Base-by-base conservation (phyloP, 2,113 vertebrate species). In the Macrotus californicus region DNA sequence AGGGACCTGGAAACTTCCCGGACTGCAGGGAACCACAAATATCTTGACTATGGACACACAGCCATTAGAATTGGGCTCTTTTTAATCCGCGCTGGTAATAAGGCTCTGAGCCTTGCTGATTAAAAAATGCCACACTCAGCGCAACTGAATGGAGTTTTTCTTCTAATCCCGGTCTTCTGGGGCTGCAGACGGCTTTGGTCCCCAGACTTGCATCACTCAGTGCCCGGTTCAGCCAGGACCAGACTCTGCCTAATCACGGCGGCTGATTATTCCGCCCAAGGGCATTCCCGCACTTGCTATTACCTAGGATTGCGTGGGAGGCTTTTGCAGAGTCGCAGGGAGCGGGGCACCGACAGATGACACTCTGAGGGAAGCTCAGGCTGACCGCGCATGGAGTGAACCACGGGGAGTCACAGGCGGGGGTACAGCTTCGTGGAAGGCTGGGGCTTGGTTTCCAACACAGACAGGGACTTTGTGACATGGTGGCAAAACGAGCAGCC, bases 31-130 rank as follows among this genome's bases (percentile, higher is more conserved):
- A 97, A 96, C 94, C 96, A 97, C 96, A 97, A 82, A 93, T 91
- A 96, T 96, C 96, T 83, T 96, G 93, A 97, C 95, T 89, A 91
- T 96, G 96, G 95, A 93, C 95, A 89, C 56, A 56, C 92, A 96
- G 90, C 94, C 96, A 95, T 97, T 77, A 89, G 94, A 92, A 93
- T 82, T 82, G 89, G 91, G 85, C 96, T 97, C 16, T 34, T 96
- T 94, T 97, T 93, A 89, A 94, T 94, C 96, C 91, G 85, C 50
- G 34, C 87, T 89, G 54, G 89, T 97, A 97, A 96, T 96, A 85
- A 96, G 87, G 77, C 96, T 97, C 96, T 95, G 91, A 94, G 89
- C 94, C 92, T 93, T 97, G 93, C 95, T 92, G 89, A 96, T 97
- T 95, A 96, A 97, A 98, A 87, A 90, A 96, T 94, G 87, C 41